Evolutionary conservation across 2,888 invertebrate species (phyloP).

Genomic region (Augiades crinisus): DNA sequence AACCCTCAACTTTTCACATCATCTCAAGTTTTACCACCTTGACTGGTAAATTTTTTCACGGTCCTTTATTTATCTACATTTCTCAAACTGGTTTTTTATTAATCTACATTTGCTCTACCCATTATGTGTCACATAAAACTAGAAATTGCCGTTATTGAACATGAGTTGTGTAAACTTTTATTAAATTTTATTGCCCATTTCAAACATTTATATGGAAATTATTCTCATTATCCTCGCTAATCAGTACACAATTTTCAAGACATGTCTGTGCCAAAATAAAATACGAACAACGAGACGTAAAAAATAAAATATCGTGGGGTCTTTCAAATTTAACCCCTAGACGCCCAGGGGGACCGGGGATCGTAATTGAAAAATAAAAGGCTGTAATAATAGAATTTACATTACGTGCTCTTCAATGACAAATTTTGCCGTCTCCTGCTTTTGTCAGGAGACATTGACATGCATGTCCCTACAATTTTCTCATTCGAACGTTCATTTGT

Average conservation of each 20-base stretch:
- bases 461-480: slow-evolving; percentile 36
- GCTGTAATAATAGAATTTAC: slow-evolving; percentile 80
- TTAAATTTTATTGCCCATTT: too few relatives aligned
- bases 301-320: slow-evolving; percentile 44
- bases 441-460: slow-evolving; percentile 71
- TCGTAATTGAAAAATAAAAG: slow-evolving; percentile 81
- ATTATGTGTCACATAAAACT: too few relatives aligned
- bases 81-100: too few relatives aligned
- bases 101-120: too few relatives aligned
- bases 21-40: too few relatives aligned
- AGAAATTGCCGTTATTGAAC: too few relatives aligned
- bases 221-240: background rate
- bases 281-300: slow-evolving; percentile 31
- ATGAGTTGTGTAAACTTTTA: too few relatives aligned
- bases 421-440: slow-evolving; percentile 72
- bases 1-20: too few relatives aligned
- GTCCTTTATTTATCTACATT: too few relatives aligned
- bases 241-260: slow-evolving; percentile 12
- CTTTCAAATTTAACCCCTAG: slow-evolving; percentile 66
- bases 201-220: background rate
- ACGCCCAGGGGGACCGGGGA: slow-evolving; percentile 58
- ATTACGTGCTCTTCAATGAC: slow-evolving; percentile 76
- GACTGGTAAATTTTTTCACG: too few relatives aligned
- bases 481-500: slow-evolving; percentile 12
- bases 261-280: slow-evolving; percentile 35